Percentiles rank a stretch among this genome's conserved stretches.
These are phyloP conservation scores for Drosophila ambigua DNA, from an alignment of 1,140 invertebrate genomes.

Conservation along the genomic window DNA sequence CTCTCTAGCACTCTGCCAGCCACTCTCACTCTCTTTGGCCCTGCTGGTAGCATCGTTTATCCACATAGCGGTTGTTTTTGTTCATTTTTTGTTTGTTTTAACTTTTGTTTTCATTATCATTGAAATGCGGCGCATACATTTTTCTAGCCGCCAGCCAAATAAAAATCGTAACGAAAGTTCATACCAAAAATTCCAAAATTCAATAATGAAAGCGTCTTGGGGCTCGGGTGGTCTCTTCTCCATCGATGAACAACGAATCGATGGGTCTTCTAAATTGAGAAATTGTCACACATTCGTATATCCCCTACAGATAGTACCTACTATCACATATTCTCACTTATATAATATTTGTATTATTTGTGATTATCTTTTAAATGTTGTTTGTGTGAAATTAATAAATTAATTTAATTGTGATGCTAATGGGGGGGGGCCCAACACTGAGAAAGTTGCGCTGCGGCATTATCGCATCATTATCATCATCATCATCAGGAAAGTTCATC, in stretches of 20 bases:
- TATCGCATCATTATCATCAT: constrained; percentile 26
- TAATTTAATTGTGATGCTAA: constrained; percentile 71
- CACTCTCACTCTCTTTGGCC: constrained; percentile 12
- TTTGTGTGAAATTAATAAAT: constrained; percentile 21
- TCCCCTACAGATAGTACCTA: not conserved
- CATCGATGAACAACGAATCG: not conserved
- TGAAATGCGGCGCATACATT: constrained; percentile 70
- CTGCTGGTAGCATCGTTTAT: not conserved
- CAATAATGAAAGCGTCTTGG: constrained; percentile 46
- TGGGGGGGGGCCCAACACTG: constrained; percentile 36
- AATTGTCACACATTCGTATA: constrained; percentile 12
- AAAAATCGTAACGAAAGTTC: constrained; percentile 63
- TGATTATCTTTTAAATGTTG: constrained; percentile 7
- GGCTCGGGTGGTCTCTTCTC: not conserved
- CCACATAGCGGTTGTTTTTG: constrained; percentile 59
- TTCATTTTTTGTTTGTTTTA: constrained; percentile 59
- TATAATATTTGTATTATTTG: constrained; percentile 35
- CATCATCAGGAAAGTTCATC: constrained; percentile 14
- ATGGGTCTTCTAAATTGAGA: not conserved
- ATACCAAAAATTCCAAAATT: constrained; percentile 48
- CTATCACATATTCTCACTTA: constrained; percentile 44
- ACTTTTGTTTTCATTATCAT: constrained; percentile 80
- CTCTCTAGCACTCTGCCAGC: constrained; percentile 3
- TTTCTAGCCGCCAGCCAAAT: constrained; percentile 69
- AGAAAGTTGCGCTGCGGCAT: constrained; percentile 58